phyloP scores from a whole-genome alignment of 2,888 invertebrate genomes.

The Ganaspis brasiliensis region DNA sequence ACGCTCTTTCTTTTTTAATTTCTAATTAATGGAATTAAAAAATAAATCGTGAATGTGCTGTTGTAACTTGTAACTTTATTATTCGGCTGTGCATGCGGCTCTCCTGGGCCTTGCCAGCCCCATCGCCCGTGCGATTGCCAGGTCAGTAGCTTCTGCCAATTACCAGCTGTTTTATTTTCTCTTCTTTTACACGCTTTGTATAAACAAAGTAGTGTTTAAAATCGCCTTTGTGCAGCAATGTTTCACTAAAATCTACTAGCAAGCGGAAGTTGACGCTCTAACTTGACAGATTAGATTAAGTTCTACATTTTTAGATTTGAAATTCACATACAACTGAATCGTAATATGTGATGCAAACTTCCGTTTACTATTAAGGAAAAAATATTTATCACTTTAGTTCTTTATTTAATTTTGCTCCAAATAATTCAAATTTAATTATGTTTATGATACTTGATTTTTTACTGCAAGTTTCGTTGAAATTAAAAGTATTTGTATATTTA shows the following conservation, averaged over 20 bases:
- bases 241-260: not conserved
- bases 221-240: not conserved
- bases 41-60: slow-evolving; percentile 60
- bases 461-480: not conserved
- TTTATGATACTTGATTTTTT: not conserved
- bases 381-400: slow-evolving; percentile 7
- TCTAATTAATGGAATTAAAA: slow-evolving; percentile 5
- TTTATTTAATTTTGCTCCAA: slow-evolving; percentile 1
- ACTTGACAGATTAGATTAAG: not conserved
- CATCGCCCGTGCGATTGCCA: slow-evolving; percentile 81
- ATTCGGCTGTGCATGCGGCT: slow-evolving; percentile 84
- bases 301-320: too few relatives aligned
- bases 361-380: slow-evolving; percentile 38
- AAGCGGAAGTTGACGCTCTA: slow-evolving; percentile 6
- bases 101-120: slow-evolving; percentile 82
- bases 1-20: slow-evolving; percentile 23
- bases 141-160: slow-evolving; percentile 75
- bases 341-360: slow-evolving; percentile 10
- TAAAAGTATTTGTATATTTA: not conserved
- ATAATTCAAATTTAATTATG: slow-evolving; percentile 28
- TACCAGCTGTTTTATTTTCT: slow-evolving; percentile 42
- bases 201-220: not conserved
- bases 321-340: too few relatives aligned
- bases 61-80: slow-evolving; percentile 76
- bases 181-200: slow-evolving; percentile 37